Evolutionary conservation across 2,888 invertebrate genomes (phyloP).

Genomic region (Hipparchia semele): DNA sequence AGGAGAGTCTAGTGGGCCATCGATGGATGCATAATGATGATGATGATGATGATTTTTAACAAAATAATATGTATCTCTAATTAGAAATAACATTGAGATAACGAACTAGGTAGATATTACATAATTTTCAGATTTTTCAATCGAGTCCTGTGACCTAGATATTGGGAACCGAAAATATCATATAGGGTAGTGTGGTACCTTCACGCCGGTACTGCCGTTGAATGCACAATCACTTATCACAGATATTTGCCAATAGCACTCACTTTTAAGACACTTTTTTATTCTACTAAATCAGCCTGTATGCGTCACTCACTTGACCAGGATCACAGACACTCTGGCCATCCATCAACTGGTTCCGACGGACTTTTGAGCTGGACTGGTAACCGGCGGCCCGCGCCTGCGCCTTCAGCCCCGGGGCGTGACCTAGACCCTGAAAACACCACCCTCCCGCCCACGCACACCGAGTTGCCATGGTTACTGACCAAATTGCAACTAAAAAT

Average conservation of each 20-base stretch:
- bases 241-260: slow-evolving; percentile 26
- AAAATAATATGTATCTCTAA: no score
- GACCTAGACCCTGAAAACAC: slow-evolving; percentile 82
- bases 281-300: slow-evolving; percentile 22
- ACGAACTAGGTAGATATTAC: no score
- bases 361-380: slow-evolving; percentile 56
- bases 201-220: not conserved
- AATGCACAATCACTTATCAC: slow-evolving; percentile 18
- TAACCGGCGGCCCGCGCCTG: slow-evolving; percentile 69
- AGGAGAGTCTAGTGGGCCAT: no score
- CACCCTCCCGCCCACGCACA: slow-evolving; percentile 75
- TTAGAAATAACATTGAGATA: no score
- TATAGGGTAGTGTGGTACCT: not conserved
- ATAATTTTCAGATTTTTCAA: not conserved
- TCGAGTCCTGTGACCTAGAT: slow-evolving; percentile 13
- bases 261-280: slow-evolving; percentile 22
- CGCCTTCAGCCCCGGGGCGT: slow-evolving; percentile 71
- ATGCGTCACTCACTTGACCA: slow-evolving; percentile 35
- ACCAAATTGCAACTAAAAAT: slow-evolving; percentile 51
- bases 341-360: slow-evolving; percentile 60
- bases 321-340: slow-evolving; percentile 26
- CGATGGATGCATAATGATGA: no score
- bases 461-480: slow-evolving; percentile 66
- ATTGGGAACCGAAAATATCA: not conserved
- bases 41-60: no score